Evolutionary conservation across 1,140 invertebrate genomes (phyloP), one percentile per base, ranked within the genome.

Genomic region (Lordiphosa mommai): DNA sequence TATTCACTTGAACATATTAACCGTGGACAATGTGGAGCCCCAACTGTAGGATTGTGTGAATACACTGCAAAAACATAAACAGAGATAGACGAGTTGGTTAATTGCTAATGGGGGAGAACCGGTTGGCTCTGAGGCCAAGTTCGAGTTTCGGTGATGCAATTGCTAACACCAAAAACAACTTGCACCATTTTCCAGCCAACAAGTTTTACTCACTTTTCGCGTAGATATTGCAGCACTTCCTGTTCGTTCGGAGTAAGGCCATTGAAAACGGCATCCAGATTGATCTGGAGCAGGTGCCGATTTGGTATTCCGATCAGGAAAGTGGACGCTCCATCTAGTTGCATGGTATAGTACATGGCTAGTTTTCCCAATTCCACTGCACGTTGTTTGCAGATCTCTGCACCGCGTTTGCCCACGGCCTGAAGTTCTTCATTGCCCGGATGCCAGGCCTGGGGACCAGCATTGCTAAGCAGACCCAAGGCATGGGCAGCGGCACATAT

Each of bases 391-490:
- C 94, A 95, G 70, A 91, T 92, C 16, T 92, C 88, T 1, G 90
- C 90, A 6, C 92, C 94, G 59, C 91, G 84, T 33, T 69, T 76
- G 77, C 94, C 94, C 37, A 92, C 80, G 7, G 92, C 87, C 88
- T 94, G 95, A 1, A 94, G 91, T 20, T 93, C 88, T 3, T 93
- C 87, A 10, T 88, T 88, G 1, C 95, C 95, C 9, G 95, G 95
- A 90, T 98, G 97, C 96, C 97, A 98, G 1, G 72, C 49, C 43
- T 92, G 94, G 3, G 96, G 93, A 0, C 94, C 95, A 41, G 85
- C 82, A 89, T 93, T 94, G 9, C 94, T 94, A 20, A 98, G 90
- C n/a, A 98, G 90, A 8, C 96, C 95, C 94, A 97, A 94, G 0
- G 92, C 93, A 12, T 94, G 92, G 2, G 93, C 91, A 0, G 95